Conservation (phyloP, 2,797 vertebrate species). For the Coranthus polyacanthus region DNA sequence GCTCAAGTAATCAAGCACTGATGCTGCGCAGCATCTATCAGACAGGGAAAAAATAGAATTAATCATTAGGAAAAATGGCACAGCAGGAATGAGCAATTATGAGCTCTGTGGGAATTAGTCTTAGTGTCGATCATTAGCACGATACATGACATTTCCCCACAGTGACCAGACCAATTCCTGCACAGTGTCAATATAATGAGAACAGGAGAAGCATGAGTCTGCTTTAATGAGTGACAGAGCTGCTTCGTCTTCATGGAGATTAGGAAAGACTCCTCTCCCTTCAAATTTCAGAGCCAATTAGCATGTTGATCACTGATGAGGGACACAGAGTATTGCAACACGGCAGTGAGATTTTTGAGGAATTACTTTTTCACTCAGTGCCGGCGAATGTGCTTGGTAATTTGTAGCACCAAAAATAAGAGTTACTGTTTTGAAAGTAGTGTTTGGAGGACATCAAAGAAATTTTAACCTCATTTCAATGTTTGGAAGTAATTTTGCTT, state of each 20-base stretch:
- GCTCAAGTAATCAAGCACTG: slow-evolving; percentile 5
- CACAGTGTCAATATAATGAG: slow-evolving; percentile 63
- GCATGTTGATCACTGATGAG: slow-evolving; percentile 54
- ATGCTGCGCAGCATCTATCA: slow-evolving; percentile 18
- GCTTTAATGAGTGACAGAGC: slow-evolving; percentile 69
- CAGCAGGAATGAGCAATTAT: slow-evolving; percentile 65
- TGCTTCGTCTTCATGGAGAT: slow-evolving; percentile 40
- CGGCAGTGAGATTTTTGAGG: slow-evolving; percentile 34
- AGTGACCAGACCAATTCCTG: slow-evolving; percentile 44
- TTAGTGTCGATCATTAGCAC: slow-evolving; percentile 59
- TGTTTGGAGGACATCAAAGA: slow-evolving; percentile 21
- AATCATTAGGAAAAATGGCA: slow-evolving; percentile 53
- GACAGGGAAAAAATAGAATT: slow-evolving; percentile 24
- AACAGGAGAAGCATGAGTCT: slow-evolving; percentile 39
- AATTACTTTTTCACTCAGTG: slow-evolving; percentile 23
- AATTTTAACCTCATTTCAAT: not conserved
- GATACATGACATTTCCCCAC: slow-evolving; percentile 65
- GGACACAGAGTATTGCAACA: slow-evolving; percentile 14
- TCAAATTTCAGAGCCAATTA: slow-evolving; percentile 60
- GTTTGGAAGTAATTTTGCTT: too few species aligned
- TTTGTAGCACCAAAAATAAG: slow-evolving; percentile 32
- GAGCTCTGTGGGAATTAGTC: slow-evolving; percentile 53
- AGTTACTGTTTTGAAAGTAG: too few species aligned
- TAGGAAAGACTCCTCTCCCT: slow-evolving; percentile 49
- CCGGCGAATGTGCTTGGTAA: slow-evolving; percentile 23